Conservation (phyloP, 2,888 invertebrate species). For the Eristalis arbustorum region DNA sequence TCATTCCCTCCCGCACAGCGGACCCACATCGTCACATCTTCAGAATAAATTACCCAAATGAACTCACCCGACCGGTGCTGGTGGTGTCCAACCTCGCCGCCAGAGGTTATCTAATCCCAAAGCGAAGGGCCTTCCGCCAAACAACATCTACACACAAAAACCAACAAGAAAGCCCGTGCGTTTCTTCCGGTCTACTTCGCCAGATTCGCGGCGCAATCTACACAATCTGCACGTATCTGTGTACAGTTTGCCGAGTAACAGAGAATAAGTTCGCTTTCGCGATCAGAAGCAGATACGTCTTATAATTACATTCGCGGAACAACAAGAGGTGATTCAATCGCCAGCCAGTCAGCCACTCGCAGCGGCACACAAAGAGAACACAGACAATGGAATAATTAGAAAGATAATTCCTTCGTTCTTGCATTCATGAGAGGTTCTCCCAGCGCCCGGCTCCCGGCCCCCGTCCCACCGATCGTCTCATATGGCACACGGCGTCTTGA, state of each 20-base stretch:
- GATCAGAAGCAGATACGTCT: conserved; percentile 18
- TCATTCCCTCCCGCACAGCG: neutral
- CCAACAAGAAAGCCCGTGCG: neutral
- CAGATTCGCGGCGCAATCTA: neutral
- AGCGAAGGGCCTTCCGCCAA: neutral
- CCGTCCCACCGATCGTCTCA: too few relatives aligned
- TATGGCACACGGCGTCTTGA: neutral
- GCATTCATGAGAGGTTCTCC: neutral
- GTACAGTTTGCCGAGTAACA: neutral
- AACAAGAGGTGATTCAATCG: conserved; percentile 24
- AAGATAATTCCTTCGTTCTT: neutral
- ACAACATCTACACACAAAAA: neutral
- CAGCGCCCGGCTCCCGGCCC: too few relatives aligned
- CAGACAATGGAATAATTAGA: neutral
- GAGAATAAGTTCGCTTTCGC: conserved; percentile 24
- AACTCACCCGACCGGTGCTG: neutral
- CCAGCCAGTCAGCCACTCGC: too few relatives aligned
- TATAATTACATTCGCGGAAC: conserved; percentile 16
- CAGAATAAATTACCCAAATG: neutral
- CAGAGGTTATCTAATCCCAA: neutral
- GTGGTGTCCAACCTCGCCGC: neutral
- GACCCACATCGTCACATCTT: neutral
- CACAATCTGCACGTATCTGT: neutral
- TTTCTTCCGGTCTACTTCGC: neutral
- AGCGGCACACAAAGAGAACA: neutral